A percentile compares a stretch with the other conserved stretches of the same genome.
These are phyloP conservation scores for Eublepharis macularius DNA, from an alignment of 2,113 vertebrate species.

Conservation along the genomic window DNA sequence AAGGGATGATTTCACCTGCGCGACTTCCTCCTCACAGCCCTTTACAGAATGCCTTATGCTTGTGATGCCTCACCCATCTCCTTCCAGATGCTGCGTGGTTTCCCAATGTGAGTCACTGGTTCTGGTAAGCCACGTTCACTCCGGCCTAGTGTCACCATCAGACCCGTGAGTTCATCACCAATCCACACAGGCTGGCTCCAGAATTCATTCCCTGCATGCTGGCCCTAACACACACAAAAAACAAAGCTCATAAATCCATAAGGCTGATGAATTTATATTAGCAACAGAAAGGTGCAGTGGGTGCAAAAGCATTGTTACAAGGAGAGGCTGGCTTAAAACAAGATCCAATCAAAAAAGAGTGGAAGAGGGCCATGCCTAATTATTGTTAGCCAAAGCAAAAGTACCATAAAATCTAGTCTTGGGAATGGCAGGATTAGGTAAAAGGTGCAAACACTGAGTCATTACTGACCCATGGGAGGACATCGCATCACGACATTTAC, in stretches of 20 bases:
- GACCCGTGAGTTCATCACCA: slow-evolving; percentile 85
- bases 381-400: too few relatives aligned
- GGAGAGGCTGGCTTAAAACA: too few relatives aligned
- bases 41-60: neutral
- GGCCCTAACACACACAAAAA: slow-evolving; percentile 68
- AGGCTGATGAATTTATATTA: too few relatives aligned
- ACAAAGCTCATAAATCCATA: neutral
- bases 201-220: slow-evolving; percentile 80
- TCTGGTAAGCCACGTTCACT: slow-evolving; percentile 75
- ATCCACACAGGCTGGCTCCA: slow-evolving; percentile 82
- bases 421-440: too few relatives aligned
- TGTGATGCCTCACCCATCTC: slow-evolving; percentile 79
- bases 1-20: neutral
- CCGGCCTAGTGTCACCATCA: slow-evolving; percentile 83
- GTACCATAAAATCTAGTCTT: too few relatives aligned
- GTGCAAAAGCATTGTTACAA: too few relatives aligned
- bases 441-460: too few relatives aligned
- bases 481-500: too few relatives aligned
- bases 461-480: too few relatives aligned
- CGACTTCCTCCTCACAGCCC: neutral
- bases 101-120: slow-evolving; percentile 77
- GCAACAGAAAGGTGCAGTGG: too few relatives aligned
- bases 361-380: too few relatives aligned
- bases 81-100: slow-evolving; percentile 68
- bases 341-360: too few relatives aligned